phyloP scores from a whole-genome alignment of 2,113 vertebrate genomes.

The Podiceps cristatus region DNA sequence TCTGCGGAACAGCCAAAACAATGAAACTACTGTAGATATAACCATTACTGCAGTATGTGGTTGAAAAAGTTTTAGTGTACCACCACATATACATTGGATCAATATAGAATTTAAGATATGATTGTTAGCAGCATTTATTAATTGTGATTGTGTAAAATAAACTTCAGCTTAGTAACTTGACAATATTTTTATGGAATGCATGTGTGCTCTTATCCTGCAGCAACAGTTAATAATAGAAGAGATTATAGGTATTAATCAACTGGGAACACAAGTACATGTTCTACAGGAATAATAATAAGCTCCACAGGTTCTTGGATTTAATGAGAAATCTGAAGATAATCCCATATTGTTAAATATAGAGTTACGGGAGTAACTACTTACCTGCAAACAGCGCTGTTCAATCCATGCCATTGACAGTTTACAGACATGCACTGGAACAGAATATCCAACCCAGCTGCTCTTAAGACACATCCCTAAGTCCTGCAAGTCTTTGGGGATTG shows the following conservation, averaged over 20 bases:
- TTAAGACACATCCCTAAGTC: constrained; percentile 2
- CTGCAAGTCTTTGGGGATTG: constrained; percentile 11
- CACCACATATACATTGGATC: not conserved
- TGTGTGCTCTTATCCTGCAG: not conserved
- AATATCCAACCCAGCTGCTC: not conserved
- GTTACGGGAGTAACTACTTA: not conserved
- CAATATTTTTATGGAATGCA: not conserved
- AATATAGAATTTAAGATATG: not conserved
- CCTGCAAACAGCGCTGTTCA: not conserved
- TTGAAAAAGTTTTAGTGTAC: not conserved
- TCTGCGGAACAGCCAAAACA: not conserved
- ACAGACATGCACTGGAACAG: not conserved
- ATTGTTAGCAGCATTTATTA: not conserved
- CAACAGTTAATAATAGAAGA: constrained; percentile 48
- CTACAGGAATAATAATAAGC: constrained; percentile 24
- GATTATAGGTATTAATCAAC: constrained; percentile 36
- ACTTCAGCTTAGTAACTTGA: not conserved
- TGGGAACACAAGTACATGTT: not conserved
- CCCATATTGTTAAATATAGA: not conserved
- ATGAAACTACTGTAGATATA: not conserved
- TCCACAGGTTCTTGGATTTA: not conserved
- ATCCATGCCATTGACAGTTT: not conserved
- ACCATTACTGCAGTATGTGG: not conserved
- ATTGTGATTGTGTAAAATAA: not conserved
- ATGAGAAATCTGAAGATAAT: constrained; percentile 30